Conservation (phyloP, 2,113 vertebrate species). For the Ammodytes dubius region DNA sequence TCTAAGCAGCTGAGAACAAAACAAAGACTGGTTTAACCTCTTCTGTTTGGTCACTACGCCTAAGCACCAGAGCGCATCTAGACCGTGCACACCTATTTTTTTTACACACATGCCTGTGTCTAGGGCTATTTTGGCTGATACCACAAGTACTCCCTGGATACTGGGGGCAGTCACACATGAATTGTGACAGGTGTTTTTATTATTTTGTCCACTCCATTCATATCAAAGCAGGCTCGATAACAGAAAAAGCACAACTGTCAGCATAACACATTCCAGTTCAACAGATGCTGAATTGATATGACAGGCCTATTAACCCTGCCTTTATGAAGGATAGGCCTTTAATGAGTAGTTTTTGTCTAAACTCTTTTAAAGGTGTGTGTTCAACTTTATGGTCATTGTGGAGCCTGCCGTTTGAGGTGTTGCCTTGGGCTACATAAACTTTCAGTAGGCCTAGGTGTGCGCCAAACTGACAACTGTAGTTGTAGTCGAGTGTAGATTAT, state of each 20-base stretch:
- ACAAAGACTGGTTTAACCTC: background rate
- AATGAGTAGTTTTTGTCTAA: too few relatives aligned
- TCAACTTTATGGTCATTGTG: too few relatives aligned
- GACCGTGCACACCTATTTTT: background rate
- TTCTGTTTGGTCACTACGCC: background rate
- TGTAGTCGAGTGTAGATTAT: too few relatives aligned
- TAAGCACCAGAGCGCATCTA: background rate
- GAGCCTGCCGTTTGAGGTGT: too few relatives aligned
- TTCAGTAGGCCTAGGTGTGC: too few relatives aligned
- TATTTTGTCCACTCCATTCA: too few relatives aligned
- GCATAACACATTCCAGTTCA: background rate
- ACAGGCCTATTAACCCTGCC: too few relatives aligned
- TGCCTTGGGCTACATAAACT: too few relatives aligned
- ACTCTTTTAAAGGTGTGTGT: too few relatives aligned
- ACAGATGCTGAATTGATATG: background rate
- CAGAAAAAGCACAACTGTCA: background rate
- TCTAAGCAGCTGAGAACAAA: background rate
- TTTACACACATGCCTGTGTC: background rate
- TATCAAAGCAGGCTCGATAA: background rate
- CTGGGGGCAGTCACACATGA: background rate
- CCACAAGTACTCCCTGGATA: background rate
- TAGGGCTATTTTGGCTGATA: background rate
- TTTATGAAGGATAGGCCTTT: too few relatives aligned
- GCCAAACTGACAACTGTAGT: too few relatives aligned
- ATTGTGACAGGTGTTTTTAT: too few relatives aligned